Percentiles rank a stretch among this genome's conserved stretches.
phyloP scores from a whole-genome alignment of 2,797 vertebrate species.

The Phataginus tricuspis region DNA sequence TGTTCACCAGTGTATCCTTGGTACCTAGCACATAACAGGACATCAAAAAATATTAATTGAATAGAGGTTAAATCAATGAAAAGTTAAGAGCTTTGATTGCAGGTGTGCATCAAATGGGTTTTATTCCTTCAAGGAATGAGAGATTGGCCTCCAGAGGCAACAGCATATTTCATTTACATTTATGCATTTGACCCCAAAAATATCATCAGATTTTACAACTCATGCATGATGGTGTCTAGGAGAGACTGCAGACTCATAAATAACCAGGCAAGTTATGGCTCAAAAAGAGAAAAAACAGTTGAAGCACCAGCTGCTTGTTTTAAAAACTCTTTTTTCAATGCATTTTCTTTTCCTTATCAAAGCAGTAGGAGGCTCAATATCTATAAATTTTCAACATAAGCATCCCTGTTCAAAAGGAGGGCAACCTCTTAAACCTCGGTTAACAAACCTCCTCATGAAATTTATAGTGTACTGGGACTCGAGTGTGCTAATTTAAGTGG shows the following conservation, averaged over 20 bases:
- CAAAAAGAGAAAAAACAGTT: not conserved
- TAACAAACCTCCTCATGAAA: slow-evolving; percentile 32
- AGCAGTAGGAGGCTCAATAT: slow-evolving; percentile 12
- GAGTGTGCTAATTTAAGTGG: not conserved
- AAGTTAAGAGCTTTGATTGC: not conserved
- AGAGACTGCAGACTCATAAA: slow-evolving; percentile 40
- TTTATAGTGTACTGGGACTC: not conserved
- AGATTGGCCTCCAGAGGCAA: not conserved
- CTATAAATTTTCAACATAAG: slow-evolving; percentile 37
- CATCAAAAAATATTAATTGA: not conserved
- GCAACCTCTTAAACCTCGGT: not conserved
- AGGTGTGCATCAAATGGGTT: not conserved
- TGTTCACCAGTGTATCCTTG: not conserved
- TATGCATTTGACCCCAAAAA: not conserved
- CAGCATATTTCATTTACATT: not conserved
- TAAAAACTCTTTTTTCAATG: slow-evolving; percentile 33
- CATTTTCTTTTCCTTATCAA: slow-evolving; percentile 44
- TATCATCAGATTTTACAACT: slow-evolving; percentile 44
- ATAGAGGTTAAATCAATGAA: not conserved
- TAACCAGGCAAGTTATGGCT: not conserved
- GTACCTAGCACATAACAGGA: not conserved
- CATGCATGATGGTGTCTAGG: not conserved
- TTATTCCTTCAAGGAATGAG: not conserved
- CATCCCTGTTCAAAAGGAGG: not conserved
- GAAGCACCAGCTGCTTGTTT: slow-evolving; percentile 44